phyloP scores from a whole-genome alignment of 2,888 invertebrate species.

The Diaperis boleti region DNA sequence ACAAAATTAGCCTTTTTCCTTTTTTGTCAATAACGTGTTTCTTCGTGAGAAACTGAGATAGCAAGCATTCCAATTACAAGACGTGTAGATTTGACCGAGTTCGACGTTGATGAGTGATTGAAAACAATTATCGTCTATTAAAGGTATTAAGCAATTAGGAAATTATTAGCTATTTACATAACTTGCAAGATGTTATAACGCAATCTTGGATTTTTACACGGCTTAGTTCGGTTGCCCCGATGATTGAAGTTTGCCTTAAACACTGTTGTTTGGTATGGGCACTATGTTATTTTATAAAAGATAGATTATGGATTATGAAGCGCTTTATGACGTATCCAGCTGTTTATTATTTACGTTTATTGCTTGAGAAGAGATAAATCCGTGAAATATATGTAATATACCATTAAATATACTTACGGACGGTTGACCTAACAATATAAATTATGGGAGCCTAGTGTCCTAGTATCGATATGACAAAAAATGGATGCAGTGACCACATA shows the following conservation, averaged over 20 bases:
- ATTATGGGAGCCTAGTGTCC: neutral
- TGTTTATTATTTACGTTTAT: conserved; percentile 31
- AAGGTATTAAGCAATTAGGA: conserved; percentile 28
- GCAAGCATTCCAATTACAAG: neutral
- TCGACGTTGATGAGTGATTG: conserved; percentile 22
- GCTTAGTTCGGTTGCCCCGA: neutral
- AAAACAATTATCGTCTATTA: conserved; percentile 33
- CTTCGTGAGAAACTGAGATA: conserved; percentile 1
- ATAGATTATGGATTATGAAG: conserved; percentile 28
- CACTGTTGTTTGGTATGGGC: conserved; percentile 4
- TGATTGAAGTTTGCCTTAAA: conserved; percentile 1
- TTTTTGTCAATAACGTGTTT: neutral
- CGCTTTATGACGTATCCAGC: conserved; percentile 19
- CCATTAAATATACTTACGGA: conserved; percentile 16
- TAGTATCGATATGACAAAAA: too few species aligned
- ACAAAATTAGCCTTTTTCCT: conserved; percentile 1
- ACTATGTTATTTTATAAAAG: conserved; percentile 13
- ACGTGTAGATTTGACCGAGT: conserved; percentile 26
- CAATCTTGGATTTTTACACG: conserved; percentile 7
- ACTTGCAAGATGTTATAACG: conserved; percentile 5
- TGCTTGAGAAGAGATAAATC: conserved; percentile 28
- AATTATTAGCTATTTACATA: conserved; percentile 33
- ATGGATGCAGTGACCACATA: too few species aligned
- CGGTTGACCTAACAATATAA: conserved; percentile 4
- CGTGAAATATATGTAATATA: neutral